A percentile compares a stretch with the other conserved stretches of the same genome.
phyloP scores from a whole-genome alignment of 2,888 invertebrate genomes.

The Ephialtes manifestator region DNA sequence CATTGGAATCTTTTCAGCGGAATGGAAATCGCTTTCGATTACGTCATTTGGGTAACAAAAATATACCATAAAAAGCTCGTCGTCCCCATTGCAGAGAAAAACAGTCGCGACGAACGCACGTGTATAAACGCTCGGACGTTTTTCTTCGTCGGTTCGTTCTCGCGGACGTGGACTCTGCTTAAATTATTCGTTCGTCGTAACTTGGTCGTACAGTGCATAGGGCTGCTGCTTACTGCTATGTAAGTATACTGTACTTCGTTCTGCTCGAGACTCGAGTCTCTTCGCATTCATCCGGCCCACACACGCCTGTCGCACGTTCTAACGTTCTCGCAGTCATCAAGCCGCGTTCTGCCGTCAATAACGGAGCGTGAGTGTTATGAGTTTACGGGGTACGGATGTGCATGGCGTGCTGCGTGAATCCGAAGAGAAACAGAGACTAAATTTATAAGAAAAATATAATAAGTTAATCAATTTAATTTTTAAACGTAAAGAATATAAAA shows the following conservation, averaged over 20 bases:
- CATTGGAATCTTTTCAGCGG: conserved; percentile 1
- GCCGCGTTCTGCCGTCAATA: conserved; percentile 43
- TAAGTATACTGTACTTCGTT: conserved; percentile 24
- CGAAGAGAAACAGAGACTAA: background rate
- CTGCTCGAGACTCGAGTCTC: conserved; percentile 37
- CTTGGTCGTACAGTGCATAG: conserved; percentile 20
- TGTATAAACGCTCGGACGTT: conserved; percentile 31
- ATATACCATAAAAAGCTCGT: conserved; percentile 33
- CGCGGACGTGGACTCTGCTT: conserved; percentile 13
- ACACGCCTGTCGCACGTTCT: conserved; percentile 56
- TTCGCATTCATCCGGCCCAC: conserved; percentile 45
- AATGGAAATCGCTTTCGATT: conserved; percentile 27
- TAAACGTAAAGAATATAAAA: background rate
- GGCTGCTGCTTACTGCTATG: conserved; percentile 9
- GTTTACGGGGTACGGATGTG: conserved; percentile 58
- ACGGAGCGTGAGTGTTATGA: conserved; percentile 53
- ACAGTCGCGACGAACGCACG: conserved; percentile 23
- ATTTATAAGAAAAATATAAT: background rate
- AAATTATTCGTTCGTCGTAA: conserved; percentile 47
- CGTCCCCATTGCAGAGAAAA: conserved; percentile 14
- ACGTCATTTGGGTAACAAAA: conserved; percentile 36
- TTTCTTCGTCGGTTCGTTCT: conserved; percentile 35
- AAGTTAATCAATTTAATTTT: background rate
- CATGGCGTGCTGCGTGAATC: conserved; percentile 42
- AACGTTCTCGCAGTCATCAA: conserved; percentile 47